These are phyloP conservation scores for Patiria pectinifera DNA, from an alignment of 53 echinoderm and acorn worm genomes.

Conservation along the genomic window DNA sequence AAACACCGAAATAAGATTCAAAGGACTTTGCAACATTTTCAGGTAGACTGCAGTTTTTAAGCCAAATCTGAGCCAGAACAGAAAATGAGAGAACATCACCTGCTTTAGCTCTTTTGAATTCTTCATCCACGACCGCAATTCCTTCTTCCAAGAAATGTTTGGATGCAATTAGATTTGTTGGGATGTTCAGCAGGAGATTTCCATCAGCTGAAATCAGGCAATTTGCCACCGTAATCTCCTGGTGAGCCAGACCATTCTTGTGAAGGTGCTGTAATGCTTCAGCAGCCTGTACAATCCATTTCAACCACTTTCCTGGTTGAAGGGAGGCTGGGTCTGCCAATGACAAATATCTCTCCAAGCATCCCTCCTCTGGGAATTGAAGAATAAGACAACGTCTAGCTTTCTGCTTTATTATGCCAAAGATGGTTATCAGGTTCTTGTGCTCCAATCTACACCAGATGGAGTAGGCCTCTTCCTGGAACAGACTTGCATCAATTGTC, in stretches of 20 bases:
- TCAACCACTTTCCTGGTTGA: neutral
- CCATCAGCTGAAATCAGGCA: neutral
- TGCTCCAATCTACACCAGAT: neutral
- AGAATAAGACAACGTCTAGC: neutral
- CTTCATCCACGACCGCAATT: neutral
- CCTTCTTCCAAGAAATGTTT: neutral
- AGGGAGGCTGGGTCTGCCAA: neutral
- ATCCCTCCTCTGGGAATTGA: neutral
- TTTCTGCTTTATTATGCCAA: neutral
- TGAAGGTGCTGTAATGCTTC: neutral
- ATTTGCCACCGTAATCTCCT: neutral
- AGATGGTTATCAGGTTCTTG: neutral
- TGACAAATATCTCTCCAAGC: neutral
- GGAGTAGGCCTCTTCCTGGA: slow-evolving; percentile 3
- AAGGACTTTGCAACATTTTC: neutral
- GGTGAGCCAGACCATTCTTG: neutral
- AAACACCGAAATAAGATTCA: no score
- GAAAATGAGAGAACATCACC: slow-evolving; percentile 2
- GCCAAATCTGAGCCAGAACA: neutral
- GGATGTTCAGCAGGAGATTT: neutral
- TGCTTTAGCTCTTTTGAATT: neutral
- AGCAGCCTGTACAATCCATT: slow-evolving; percentile 3
- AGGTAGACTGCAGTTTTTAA: neutral
- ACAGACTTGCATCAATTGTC: neutral
- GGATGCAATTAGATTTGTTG: neutral